Conservation (phyloP, 1,140 invertebrate species). For the Lucilia cuprina region DNA sequence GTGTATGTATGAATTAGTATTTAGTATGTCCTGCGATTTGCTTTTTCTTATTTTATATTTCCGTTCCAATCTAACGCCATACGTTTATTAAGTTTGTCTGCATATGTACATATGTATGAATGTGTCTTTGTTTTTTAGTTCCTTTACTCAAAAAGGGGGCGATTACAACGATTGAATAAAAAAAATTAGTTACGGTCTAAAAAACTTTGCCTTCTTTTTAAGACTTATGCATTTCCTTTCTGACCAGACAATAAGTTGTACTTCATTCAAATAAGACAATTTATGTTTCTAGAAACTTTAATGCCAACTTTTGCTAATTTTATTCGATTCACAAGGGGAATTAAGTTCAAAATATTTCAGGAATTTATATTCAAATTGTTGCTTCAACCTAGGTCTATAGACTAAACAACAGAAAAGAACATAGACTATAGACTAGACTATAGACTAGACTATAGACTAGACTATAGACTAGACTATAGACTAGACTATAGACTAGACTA, state of each 20-base stretch:
- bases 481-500: too few species aligned
- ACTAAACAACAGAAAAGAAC: too few species aligned
- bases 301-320: background rate
- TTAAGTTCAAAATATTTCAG: too few species aligned
- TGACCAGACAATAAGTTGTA: slow-evolving; percentile 17
- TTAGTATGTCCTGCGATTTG: background rate
- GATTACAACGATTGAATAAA: slow-evolving; percentile 35
- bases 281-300: background rate
- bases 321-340: background rate
- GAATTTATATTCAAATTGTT: too few species aligned
- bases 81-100: background rate
- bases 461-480: too few species aligned
- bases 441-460: too few species aligned
- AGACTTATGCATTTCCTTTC: slow-evolving; percentile 23
- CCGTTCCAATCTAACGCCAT: slow-evolving; percentile 15
- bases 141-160: background rate
- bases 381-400: background rate
- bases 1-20: background rate
- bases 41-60: background rate
- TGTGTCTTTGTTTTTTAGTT: background rate
- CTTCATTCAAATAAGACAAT: slow-evolving; percentile 15
- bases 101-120: background rate
- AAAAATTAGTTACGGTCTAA: slow-evolving; percentile 31
- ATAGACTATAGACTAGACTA: too few species aligned
- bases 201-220: slow-evolving; percentile 1